These are phyloP conservation scores for Mugil cephalus DNA, from an alignment of 2,113 vertebrate genomes.

Conservation along the genomic window DNA sequence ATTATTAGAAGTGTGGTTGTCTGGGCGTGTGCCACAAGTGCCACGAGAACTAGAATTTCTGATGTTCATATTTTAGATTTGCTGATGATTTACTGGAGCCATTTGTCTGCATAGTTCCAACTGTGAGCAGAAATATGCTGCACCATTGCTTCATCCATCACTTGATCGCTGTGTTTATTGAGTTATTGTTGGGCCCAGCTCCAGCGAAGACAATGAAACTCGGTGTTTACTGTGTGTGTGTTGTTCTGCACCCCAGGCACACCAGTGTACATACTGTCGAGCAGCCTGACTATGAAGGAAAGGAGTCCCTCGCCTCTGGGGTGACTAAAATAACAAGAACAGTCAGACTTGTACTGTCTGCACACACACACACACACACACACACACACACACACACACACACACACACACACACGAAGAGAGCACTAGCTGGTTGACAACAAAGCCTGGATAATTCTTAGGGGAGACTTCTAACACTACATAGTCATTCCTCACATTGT, in stretches of 20 bases:
- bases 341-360: slow-evolving; percentile 17
- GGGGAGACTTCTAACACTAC: slow-evolving; percentile 8
- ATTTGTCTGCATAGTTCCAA: slow-evolving; percentile 9
- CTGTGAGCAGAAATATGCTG: neutral
- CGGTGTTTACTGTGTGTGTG: neutral
- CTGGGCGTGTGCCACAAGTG: slow-evolving; percentile 5
- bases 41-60: too few relatives aligned
- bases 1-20: slow-evolving; percentile 25
- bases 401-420: neutral
- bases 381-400: slow-evolving; percentile 18
- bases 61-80: slow-evolving; percentile 1
- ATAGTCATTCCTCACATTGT: neutral
- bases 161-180: neutral
- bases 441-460: slow-evolving; percentile 25
- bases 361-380: slow-evolving; percentile 10
- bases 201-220: neutral
- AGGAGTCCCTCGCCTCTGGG: slow-evolving; percentile 25
- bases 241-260: neutral
- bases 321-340: slow-evolving; percentile 55
- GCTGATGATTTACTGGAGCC: neutral
- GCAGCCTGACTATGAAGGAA: slow-evolving; percentile 27
- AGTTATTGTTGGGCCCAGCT: slow-evolving; percentile 5
- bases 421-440: slow-evolving; percentile 32
- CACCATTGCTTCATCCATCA: slow-evolving; percentile 15
- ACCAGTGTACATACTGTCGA: slow-evolving; percentile 30